Base-by-base conservation (phyloP, 2,113 vertebrate species). In the Apeltes quadracus region DNA sequence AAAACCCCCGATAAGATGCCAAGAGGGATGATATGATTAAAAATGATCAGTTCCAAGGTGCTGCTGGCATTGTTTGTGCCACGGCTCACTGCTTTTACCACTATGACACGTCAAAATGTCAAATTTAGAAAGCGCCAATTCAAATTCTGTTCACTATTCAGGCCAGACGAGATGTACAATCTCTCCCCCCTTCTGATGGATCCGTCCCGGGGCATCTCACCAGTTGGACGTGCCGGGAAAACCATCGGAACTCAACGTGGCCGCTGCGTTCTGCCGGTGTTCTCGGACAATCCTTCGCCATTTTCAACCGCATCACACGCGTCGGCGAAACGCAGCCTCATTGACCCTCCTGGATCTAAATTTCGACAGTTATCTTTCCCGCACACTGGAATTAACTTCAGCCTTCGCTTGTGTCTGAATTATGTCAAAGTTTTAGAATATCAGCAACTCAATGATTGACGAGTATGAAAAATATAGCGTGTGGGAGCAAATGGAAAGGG, bases 371-470 rank as follows among this genome's bases (percentile, higher is more conserved):
- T 15, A 27, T 16, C n/a, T 10, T 55, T 15, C 43, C 43, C 9
- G 7, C 51, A 46, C 44, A 46, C 44, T 20, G 44, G 44, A 46
- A 46, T 46, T 8, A n/a, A 46, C 46, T n/a, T n/a, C n/a, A n/a
- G n/a, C 10, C 46, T 20, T n/a, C 8, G 46, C 10, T 48, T 34
- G 38, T 55, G 20, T 64, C 38, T 56, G 61, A 15, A n/a, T 56
- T 46, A 5, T 48, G 3, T 62, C 10, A 43, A 9, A 64, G 6
- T 73, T 56, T 14, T 14, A 18, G 25, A 54, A 34, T 3, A 3
- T 23, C 18, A 38, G 36, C 50, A 46, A 86, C 43, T 76, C 39
- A 75, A 43, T 2, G 27, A 81, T n/a, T 41, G 36, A 65, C 22
- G 18, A 29, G 15, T n/a, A 25, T 16, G 7, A 61, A 41, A 61